Evolutionary conservation across 2,797 vertebrate genomes (phyloP).

Genomic region (Oceanodroma leucorhoa): DNA sequence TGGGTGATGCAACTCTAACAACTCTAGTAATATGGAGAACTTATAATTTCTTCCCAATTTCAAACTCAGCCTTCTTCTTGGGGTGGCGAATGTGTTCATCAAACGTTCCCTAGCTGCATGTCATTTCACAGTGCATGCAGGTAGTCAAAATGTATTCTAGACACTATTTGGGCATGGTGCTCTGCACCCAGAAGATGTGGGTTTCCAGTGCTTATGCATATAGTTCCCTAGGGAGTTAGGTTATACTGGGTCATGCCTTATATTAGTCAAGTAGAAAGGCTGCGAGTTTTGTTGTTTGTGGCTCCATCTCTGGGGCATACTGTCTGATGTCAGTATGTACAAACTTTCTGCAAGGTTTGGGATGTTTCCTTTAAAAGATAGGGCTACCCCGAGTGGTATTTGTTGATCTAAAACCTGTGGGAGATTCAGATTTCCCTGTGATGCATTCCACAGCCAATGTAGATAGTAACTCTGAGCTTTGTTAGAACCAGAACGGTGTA

Average conservation of each 20-base stretch:
- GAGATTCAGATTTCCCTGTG: neutral
- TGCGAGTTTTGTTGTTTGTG: neutral
- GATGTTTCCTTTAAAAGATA: neutral
- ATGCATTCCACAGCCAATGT: neutral
- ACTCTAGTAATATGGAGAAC: neutral
- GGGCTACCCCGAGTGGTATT: neutral
- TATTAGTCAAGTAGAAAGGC: neutral
- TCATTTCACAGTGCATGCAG: neutral
- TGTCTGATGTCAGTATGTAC: neutral
- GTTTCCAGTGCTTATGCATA: neutral
- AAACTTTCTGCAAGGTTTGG: neutral
- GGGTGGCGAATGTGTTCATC: neutral
- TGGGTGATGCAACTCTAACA: neutral
- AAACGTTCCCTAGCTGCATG: neutral
- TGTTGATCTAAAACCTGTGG: neutral
- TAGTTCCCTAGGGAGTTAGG: neutral
- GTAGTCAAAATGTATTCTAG: neutral
- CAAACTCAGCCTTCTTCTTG: neutral
- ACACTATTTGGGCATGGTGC: neutral
- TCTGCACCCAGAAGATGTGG: neutral
- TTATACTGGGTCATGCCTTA: neutral
- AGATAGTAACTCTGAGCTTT: neutral
- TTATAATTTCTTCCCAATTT: rapidly evolving
- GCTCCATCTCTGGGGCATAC: neutral
- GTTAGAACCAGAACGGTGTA: neutral